Percentiles rank a stretch among this genome's conserved stretches.
Evolutionary conservation across 2,888 invertebrate genomes (phyloP).

Genomic region (Deilephila elpenor): DNA sequence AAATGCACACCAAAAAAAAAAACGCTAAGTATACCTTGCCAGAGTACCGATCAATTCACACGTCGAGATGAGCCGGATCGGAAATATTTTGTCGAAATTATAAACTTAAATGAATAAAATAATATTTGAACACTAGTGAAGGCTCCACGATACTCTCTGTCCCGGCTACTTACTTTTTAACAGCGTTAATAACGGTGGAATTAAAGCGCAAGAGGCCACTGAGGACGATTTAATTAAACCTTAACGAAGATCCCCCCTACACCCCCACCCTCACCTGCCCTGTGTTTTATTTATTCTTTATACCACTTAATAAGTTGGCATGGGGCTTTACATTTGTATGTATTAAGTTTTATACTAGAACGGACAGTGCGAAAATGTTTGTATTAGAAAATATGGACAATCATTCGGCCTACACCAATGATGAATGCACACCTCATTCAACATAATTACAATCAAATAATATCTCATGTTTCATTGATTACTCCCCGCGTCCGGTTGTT

Average conservation of each 20-base stretch:
- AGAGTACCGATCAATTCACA: too few relatives aligned
- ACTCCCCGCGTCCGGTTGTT: too few relatives aligned
- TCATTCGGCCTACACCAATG: too few relatives aligned
- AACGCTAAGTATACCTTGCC: too few relatives aligned
- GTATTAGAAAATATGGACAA: not conserved
- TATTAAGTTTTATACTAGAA: not conserved
- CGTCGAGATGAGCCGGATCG: too few relatives aligned
- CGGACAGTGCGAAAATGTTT: not conserved
- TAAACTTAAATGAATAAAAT: not conserved
- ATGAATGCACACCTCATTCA: too few relatives aligned
- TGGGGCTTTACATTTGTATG: not conserved
- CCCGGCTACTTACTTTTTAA: conserved; percentile 78
- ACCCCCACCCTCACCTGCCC: conserved; percentile 67
- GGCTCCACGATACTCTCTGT: conserved; percentile 51
- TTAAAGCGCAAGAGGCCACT: conserved; percentile 83
- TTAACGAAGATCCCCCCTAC: conserved; percentile 75
- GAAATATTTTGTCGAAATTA: too few relatives aligned
- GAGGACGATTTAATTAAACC: conserved; percentile 84
- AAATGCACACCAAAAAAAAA: too few relatives aligned
- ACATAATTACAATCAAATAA: too few relatives aligned
- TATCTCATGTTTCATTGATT: too few relatives aligned
- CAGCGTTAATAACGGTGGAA: conserved; percentile 85
- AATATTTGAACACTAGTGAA: not conserved
- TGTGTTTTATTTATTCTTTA: conserved; percentile 74
- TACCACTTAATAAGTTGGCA: conserved; percentile 55